Evolutionary conservation across 2,113 vertebrate species (phyloP).

Genomic region (Tetrao urogallus): DNA sequence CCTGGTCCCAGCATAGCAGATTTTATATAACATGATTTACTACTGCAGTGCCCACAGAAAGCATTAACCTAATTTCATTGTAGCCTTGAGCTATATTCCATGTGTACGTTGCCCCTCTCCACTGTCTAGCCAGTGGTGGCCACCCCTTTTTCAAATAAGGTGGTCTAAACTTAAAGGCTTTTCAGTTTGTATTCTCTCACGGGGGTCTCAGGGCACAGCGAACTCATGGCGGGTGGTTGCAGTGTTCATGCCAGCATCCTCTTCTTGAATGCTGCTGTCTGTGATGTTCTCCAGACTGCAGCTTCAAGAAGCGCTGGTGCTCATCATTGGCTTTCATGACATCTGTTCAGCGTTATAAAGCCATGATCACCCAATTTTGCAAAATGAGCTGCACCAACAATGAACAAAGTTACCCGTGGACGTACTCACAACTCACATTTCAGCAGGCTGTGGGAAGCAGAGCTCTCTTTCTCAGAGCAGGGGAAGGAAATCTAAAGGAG

Average conservation of each 20-base stretch:
- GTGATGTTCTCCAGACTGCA: background rate
- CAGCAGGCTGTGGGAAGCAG: background rate
- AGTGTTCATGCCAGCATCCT: background rate
- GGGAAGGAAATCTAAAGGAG: background rate
- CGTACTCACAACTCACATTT: background rate
- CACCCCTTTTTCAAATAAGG: background rate
- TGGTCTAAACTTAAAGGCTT: background rate
- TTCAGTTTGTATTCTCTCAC: background rate
- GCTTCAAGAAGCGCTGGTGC: background rate
- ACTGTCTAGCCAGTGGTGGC: background rate
- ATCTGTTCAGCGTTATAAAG: constrained; percentile 50
- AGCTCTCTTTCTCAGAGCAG: background rate
- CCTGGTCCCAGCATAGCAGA: background rate
- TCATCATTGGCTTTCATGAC: background rate
- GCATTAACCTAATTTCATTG: background rate
- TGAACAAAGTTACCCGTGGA: background rate
- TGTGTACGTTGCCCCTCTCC: background rate
- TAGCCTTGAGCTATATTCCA: background rate
- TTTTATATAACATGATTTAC: constrained; percentile 22
- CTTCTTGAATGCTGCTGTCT: background rate
- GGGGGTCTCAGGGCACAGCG: background rate
- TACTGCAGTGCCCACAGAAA: constrained; percentile 2
- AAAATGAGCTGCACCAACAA: background rate
- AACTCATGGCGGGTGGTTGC: background rate
- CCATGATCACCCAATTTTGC: background rate